A percentile compares a stretch with the other conserved stretches of the same genome.
Conservation (phyloP, 2,113 vertebrate species). For the Acrocephalus kingi region DNA sequence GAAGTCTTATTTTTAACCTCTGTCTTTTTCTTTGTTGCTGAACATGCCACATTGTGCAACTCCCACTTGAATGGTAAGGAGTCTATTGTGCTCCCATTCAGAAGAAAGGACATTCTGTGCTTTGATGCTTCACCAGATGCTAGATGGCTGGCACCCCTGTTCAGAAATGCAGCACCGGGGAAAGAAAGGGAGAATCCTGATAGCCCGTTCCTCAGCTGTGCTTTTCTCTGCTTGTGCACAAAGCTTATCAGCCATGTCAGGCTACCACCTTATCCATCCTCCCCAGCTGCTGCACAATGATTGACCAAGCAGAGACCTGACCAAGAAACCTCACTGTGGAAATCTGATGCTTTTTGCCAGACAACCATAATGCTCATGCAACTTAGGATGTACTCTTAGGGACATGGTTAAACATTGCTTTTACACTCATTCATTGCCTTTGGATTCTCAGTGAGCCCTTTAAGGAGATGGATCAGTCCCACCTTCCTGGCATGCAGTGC, state of each 20-base stretch:
- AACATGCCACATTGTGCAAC: background rate
- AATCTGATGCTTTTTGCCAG: background rate
- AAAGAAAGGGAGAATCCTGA: background rate
- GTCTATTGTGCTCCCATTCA: background rate
- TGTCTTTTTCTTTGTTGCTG: background rate
- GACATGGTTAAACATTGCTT: background rate
- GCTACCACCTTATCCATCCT: accelerated
- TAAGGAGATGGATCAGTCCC: background rate
- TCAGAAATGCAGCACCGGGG: background rate
- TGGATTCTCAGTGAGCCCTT: background rate
- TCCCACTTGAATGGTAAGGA: background rate
- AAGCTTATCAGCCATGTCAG: background rate
- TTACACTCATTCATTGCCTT: background rate
- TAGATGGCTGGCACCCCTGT: background rate
- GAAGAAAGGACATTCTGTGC: background rate
- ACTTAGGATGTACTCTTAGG: background rate
- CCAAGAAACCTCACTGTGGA: background rate
- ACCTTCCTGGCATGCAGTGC: background rate
- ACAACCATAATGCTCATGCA: background rate
- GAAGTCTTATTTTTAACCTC: constrained; percentile 4
- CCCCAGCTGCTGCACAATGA: background rate
- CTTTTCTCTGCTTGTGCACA: background rate
- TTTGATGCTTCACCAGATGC: background rate
- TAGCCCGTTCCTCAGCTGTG: background rate
- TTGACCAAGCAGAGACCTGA: background rate